A percentile compares a stretch with the other conserved stretches of the same genome.
These are phyloP conservation scores for Crematogaster levior DNA, from an alignment of 2,888 invertebrate genomes.

Conservation along the genomic window DNA sequence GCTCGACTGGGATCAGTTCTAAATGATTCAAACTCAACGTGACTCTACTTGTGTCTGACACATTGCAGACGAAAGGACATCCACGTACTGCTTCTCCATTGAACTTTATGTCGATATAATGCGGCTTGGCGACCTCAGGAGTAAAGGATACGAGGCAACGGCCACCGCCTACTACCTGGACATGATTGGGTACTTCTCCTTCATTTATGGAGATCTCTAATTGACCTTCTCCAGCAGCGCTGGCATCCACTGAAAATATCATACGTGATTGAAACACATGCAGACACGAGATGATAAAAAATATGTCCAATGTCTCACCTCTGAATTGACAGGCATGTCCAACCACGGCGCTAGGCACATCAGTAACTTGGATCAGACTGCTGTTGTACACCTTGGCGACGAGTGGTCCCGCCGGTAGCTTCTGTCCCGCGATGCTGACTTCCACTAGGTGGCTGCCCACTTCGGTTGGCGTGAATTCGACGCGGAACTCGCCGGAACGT, in stretches of 20 bases:
- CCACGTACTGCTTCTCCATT: slow-evolving; percentile 97
- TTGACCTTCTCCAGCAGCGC: slow-evolving; percentile 99
- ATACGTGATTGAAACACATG: neutral
- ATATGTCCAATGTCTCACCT: slow-evolving; percentile 88
- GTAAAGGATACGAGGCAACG: slow-evolving; percentile 97
- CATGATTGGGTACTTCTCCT: slow-evolving; percentile 99
- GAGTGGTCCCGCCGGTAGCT: slow-evolving; percentile 95
- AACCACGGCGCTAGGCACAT: slow-evolving; percentile 96
- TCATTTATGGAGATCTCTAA: slow-evolving; percentile 99
- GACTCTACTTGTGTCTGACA: slow-evolving; percentile 92
- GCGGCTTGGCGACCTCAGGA: slow-evolving; percentile 95
- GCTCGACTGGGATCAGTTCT: slow-evolving; percentile 95
- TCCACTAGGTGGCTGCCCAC: slow-evolving; percentile 98
- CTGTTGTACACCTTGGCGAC: slow-evolving; percentile 98
- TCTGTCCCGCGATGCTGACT: slow-evolving; percentile 95
- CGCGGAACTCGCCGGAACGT: slow-evolving; percentile 93
- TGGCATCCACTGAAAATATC: slow-evolving; percentile 94
- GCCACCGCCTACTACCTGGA: slow-evolving; percentile 98
- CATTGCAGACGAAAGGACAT: slow-evolving; percentile 95
- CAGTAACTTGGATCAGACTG: slow-evolving; percentile 96
- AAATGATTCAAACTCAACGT: slow-evolving; percentile 91
- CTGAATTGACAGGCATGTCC: slow-evolving; percentile 98
- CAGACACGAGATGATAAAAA: neutral
- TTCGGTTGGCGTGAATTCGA: slow-evolving; percentile 97
- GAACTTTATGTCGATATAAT: slow-evolving; percentile 97